phyloP scores from a whole-genome alignment of 1,140 invertebrate species.

The Protaetia brevitarsis region DNA sequence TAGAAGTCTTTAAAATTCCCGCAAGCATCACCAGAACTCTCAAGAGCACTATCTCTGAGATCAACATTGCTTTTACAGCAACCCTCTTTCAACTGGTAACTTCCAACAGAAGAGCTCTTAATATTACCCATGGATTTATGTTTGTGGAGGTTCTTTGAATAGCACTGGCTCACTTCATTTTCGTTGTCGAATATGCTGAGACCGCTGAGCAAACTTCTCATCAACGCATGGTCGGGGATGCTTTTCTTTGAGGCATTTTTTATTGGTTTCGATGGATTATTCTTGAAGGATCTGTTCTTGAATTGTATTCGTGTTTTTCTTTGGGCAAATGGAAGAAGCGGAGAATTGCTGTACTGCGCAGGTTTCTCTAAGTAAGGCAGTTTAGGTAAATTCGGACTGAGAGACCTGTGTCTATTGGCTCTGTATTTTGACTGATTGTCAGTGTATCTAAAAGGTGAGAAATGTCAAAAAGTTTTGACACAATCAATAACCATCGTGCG shows the following conservation, averaged over 20 bases:
- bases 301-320: not conserved
- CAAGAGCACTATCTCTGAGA: not conserved
- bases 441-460: not conserved
- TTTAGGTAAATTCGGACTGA: constrained; percentile 11
- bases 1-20: not conserved
- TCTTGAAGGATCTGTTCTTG: not conserved
- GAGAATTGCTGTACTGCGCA: not conserved
- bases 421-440: not conserved
- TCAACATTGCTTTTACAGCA: constrained; percentile 7
- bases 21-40: not conserved
- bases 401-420: not conserved
- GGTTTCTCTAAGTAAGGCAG: not conserved
- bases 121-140: constrained; percentile 21
- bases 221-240: constrained; percentile 17
- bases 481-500: no score
- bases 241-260: constrained; percentile 1
- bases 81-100: not conserved
- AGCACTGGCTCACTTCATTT: not conserved
- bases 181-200: constrained; percentile 16
- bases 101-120: not conserved
- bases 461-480: not conserved
- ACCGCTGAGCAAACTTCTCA: constrained; percentile 18
- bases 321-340: not conserved
- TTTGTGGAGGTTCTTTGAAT: not conserved
- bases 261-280: not conserved